phyloP scores from a whole-genome alignment of 1,140 invertebrate genomes.

The Pissodes strobi region DNA sequence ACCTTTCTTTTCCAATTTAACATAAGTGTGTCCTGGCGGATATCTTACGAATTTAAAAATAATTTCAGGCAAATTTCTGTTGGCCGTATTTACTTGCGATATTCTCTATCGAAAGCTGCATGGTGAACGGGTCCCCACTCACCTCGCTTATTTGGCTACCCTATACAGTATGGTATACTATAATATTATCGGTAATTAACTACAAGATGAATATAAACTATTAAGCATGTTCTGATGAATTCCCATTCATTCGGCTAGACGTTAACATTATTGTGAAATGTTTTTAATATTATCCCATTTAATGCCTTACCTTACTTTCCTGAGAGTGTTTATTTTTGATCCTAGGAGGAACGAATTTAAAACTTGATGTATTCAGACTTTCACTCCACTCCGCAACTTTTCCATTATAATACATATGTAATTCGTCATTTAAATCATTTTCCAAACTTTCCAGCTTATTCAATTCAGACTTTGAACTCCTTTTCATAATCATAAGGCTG shows the following conservation, averaged over 20 bases:
- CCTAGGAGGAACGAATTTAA: conserved; percentile 51
- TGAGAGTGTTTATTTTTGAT: conserved; percentile 48
- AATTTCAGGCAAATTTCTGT: too few relatives aligned
- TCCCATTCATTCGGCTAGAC: too few relatives aligned
- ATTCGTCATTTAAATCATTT: conserved; percentile 47
- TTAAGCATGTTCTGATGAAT: too few relatives aligned
- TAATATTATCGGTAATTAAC: too few relatives aligned
- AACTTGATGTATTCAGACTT: conserved; percentile 46
- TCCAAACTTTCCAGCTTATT: conserved; percentile 45
- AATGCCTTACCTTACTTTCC: conserved; percentile 50
- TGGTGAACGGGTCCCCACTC: too few relatives aligned
- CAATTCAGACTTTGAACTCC: conserved; percentile 48
- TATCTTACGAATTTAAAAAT: too few relatives aligned
- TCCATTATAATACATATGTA: conserved; percentile 40
- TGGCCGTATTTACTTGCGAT: too few relatives aligned
- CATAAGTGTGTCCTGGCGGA: too few relatives aligned
- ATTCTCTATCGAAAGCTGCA: too few relatives aligned
- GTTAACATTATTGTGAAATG: neutral
- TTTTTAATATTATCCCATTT: neutral
- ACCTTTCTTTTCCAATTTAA: too few relatives aligned
- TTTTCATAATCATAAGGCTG: conserved; percentile 54
- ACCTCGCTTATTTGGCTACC: neutral
- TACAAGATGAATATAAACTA: too few relatives aligned
- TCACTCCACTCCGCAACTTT: conserved; percentile 44
- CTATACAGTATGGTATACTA: neutral